A percentile compares a stretch with the other conserved stretches of the same genome.
Evolutionary conservation across 2,113 vertebrate genomes (phyloP).

Genomic region (Cryptomyrus ogoouensis): DNA sequence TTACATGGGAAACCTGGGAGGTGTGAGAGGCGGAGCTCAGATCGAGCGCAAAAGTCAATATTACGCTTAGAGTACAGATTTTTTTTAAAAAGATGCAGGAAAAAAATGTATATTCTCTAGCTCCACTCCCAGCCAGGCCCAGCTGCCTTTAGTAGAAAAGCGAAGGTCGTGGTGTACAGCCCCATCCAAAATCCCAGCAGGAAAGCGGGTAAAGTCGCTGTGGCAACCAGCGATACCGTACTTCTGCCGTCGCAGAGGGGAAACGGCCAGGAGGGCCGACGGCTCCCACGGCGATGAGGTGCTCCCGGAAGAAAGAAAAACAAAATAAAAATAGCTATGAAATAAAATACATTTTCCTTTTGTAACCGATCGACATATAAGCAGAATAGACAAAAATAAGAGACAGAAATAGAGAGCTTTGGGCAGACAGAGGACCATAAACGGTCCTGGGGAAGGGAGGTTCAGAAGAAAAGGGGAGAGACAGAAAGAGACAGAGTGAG

Average conservation of each 20-base stretch:
- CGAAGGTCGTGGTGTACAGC: background rate
- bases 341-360: slow-evolving; percentile 37
- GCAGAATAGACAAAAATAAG: slow-evolving; percentile 47
- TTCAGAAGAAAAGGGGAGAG: background rate
- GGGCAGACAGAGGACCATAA: background rate
- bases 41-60: slow-evolving; percentile 19
- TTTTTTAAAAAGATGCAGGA: background rate
- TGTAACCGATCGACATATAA: slow-evolving; percentile 52
- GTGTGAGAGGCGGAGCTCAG: slow-evolving; percentile 17
- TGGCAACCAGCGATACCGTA: slow-evolving; percentile 44
- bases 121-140: slow-evolving; percentile 28
- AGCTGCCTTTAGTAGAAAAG: slow-evolving; percentile 27
- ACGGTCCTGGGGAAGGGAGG: slow-evolving; percentile 27
- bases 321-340: slow-evolving; percentile 30
- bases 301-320: slow-evolving; percentile 19
- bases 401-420: background rate
- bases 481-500: background rate
- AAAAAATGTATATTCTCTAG: slow-evolving; percentile 31
- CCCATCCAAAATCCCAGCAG: slow-evolving; percentile 30
- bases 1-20: slow-evolving; percentile 50
- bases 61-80: background rate
- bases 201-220: slow-evolving; percentile 31
- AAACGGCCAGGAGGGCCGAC: slow-evolving; percentile 32
- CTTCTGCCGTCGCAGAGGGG: slow-evolving; percentile 43
- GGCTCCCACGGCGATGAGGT: slow-evolving; percentile 51